Base-by-base conservation (phyloP, 2,888 invertebrate genomes). In the Venusia cambrica region DNA sequence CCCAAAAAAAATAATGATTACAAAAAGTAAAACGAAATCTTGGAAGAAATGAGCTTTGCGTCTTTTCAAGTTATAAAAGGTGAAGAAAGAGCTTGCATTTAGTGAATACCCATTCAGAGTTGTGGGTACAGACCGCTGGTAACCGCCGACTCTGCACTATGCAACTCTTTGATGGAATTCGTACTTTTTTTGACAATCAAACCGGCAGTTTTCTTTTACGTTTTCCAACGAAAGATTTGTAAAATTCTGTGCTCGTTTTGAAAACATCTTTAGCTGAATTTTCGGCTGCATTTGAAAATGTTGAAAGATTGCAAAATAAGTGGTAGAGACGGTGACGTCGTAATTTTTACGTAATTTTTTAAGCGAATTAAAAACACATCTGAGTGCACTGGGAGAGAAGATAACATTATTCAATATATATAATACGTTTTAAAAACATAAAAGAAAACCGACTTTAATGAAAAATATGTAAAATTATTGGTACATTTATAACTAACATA, bases 61-160 rank as follows among this genome's bases (percentile, higher is more conserved):
- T 80, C 80, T 80, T 81, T 79, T 68, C 70, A 57, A 75, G 73
- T 71, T 73, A 75, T 76, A 77, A 78, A 80, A 73, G 76, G 73
- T 72, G 76, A 71, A 76, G 73, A 76, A 78, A 76, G 66, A 63
- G 66, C 70, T 62, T 68, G 75, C 73, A 76, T 76, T 85, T 84
- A 78, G 79, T 84, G 85, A 87, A 87, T 84, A 73, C 76, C 63
- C 68, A 77, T 84, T 84, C 83, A 77, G 69, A 69, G 67, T 60
- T 65, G 70, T 69, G 54, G 65, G 75, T 76, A 77, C 79, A 75
- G 68, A 75, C 74, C 76, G 67, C 65, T 60, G 73, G 27, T 67
- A 56, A 56, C 62, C 62, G 60, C 58, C 59, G 60, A 64, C 60
- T 66, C 72, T 68, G 75, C 76, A 77, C 76, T 79, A 75, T 78